Evolutionary conservation across 1,140 invertebrate species (phyloP), one percentile per base, ranked within the genome.

Genomic region (Euura lappo): DNA sequence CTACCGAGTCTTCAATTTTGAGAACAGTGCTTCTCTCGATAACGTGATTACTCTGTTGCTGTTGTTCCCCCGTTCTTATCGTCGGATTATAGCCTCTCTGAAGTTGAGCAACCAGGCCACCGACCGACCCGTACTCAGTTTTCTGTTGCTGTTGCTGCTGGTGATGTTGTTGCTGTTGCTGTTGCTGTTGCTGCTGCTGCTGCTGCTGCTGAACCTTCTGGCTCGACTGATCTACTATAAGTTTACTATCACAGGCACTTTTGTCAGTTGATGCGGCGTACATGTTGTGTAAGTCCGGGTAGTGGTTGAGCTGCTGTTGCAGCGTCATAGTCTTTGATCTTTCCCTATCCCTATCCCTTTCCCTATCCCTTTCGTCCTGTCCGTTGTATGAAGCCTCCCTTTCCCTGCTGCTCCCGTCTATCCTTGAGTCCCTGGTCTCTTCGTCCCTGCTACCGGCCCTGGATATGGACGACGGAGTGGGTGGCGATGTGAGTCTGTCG

Each of bases 161-260:
- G 65, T 71, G 74, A 3, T 72, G 72, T 70, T 78, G 77, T 75
- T 81, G 51, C 51, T 64, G 82, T 71, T 83, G 81, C 66, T 81
- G 81, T 64, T 64, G 51, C 43, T 43, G 65, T 2, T 67, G 66
- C 3, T 67, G 66, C 13, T 67, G 66, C 43, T 67, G 66, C 66
- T 67, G 66, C 13, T 13, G 66, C 76, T 83, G 85, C 75, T 86
- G 86, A 85, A 81, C 86, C 80, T 87, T 88, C 85, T 87, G 86
- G 84, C 85, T 88, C 83, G 86, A 86, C 86, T 87, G 86, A 84
- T 88, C 86, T 85, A 88, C 83, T 87, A 86, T 85, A 88, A 87
- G 86, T 83, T 87, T 88, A 87, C 85, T 88, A 88, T 88, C 87
- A 88, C 87, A 88, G 87, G 87, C 87, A 88, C 87, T 88, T 87